Evolutionary conservation across 2,797 vertebrate genomes (phyloP).

Genomic region (Carduelis carduelis): DNA sequence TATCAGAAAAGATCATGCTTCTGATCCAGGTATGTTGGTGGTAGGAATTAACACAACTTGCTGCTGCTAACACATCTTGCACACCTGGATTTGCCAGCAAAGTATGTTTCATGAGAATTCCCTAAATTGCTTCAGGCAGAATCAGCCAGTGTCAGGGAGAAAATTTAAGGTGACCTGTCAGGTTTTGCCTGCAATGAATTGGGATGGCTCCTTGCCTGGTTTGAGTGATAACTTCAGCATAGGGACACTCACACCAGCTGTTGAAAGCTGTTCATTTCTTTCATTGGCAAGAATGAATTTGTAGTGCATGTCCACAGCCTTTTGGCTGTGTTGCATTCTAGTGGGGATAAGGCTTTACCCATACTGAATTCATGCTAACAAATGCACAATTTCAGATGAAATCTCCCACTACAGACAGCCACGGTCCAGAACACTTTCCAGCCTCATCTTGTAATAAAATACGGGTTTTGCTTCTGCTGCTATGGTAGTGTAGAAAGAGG

Average conservation of each 20-base stretch:
- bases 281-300: neutral
- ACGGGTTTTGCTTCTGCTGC: accelerated
- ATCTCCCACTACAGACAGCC: neutral
- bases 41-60: neutral
- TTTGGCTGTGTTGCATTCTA: neutral
- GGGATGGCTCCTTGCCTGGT: neutral
- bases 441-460: neutral
- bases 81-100: neutral
- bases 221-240: neutral
- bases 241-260: neutral
- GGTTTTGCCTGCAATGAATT: neutral
- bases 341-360: neutral
- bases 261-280: neutral
- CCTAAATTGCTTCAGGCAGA: neutral
- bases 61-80: neutral
- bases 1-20: neutral
- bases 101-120: neutral
- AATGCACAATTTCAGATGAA: neutral
- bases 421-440: neutral
- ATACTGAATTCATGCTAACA: neutral
- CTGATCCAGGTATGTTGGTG: neutral
- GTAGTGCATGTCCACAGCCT: neutral
- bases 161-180: neutral
- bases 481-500: neutral
- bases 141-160: neutral